Conservation (phyloP, 2,888 invertebrate genomes). For the Limnephilus marmoratus region DNA sequence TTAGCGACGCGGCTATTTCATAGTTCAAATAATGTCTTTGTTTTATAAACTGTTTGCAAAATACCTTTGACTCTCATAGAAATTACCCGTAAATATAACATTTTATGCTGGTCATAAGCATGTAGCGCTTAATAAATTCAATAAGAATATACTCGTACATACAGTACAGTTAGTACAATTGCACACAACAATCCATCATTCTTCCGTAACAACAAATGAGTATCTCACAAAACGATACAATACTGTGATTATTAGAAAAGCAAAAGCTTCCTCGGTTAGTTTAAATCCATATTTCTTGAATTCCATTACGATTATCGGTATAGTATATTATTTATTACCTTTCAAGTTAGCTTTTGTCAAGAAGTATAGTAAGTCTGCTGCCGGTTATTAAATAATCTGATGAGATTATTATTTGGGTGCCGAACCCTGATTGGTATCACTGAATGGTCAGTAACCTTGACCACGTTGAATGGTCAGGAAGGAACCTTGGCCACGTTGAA, state of each 20-base stretch:
- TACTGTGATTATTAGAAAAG: not conserved
- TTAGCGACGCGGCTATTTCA: not conserved
- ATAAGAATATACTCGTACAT: not conserved
- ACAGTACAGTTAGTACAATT: not conserved
- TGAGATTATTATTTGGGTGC: not conserved
- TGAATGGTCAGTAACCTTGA: not conserved
- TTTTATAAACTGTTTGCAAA: not conserved
- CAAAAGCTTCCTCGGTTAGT: not conserved
- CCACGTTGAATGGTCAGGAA: no score
- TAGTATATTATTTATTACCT: not conserved
- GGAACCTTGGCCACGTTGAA: not conserved
- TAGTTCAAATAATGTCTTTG: not conserved
- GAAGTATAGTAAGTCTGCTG: not conserved
- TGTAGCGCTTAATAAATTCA: not conserved
- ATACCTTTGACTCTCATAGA: not conserved
- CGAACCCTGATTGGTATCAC: not conserved
- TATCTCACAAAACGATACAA: not conserved
- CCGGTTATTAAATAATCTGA: no score
- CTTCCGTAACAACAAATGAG: not conserved
- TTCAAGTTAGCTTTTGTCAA: not conserved
- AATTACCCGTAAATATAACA: not conserved
- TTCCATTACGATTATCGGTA: not conserved
- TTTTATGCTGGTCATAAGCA: conserved; percentile 2
- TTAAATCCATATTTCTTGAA: conserved; percentile 2
- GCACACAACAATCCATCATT: not conserved